Base-by-base conservation (phyloP, 1,140 invertebrate species). In the Plectrocnemia conspersa region DNA sequence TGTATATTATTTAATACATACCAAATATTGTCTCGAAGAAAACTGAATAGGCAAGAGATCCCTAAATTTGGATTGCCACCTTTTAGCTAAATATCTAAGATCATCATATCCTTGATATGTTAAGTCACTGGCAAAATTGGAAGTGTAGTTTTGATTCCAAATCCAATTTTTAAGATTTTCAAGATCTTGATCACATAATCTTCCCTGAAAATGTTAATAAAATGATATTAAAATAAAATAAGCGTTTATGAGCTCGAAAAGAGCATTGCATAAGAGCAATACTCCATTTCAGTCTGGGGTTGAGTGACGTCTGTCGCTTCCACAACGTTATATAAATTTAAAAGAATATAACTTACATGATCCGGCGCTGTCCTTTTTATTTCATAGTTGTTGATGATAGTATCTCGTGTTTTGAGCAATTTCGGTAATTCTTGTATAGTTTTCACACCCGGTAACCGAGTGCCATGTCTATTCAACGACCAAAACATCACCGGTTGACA, bases 391-490 rank as follows among this genome's bases (percentile, higher is more conserved):
- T 66, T 64, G 0, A 82, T 54, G 25, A 85, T 77, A 59, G 78
- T 75, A 46, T 78, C 75, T 46, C 71, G 74, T 41, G 82, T 67
- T 52, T 76, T 71, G 2, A 64, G 67, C 4, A 85, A 65, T 19
- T 72, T 68, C 15, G 75, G 65, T 10, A 83, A 69, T 18, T 69
- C 68, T 2, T 70, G 54, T 11, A 84, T 77, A 52, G 75, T 73
- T 9, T 67, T 64, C 1, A 66, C 66, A 32, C 76, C 74, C 1
- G 83, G 82, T 54, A 79, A 72, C 54, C 80, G 67, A 1, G 82
- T 78, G n/a, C 83, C 83, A 63, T 84, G 80, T 4, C 82, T 72
- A 50, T 75, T 76, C 36, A 82, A 65, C 46, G 82, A 70, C 82
- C 82, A 85, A 41, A 84, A 77, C 44, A 82, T 80, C 4, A 74